Conservation (phyloP, 2,113 vertebrate genomes). For the Alouatta palliata region DNA sequence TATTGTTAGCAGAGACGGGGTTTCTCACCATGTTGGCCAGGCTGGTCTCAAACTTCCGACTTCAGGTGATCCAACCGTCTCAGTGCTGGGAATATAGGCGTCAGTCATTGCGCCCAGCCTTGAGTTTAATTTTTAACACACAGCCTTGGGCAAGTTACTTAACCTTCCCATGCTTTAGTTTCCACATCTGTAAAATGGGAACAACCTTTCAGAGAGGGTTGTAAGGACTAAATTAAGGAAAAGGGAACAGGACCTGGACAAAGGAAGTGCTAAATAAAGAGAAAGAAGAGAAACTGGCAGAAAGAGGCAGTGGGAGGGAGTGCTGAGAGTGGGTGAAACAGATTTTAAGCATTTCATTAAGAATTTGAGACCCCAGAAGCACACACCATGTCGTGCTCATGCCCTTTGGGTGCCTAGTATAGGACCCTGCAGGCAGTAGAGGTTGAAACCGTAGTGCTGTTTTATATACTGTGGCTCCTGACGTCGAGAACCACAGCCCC, state of each 20-base stretch:
- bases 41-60: no score
- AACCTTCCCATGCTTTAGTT: neutral
- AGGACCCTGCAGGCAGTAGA: neutral
- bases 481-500: neutral
- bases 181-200: neutral
- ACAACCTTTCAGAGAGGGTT: neutral
- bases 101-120: no score
- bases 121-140: neutral
- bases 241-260: neutral
- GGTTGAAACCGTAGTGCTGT: neutral
- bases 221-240: neutral
- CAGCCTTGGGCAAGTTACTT: neutral
- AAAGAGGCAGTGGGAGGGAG: neutral
- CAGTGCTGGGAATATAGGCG: no score
- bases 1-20: no score
- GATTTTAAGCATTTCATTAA: fast-evolving
- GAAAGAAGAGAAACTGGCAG: neutral
- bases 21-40: no score
- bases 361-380: neutral
- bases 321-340: neutral
- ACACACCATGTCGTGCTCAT: neutral
- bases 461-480: neutral
- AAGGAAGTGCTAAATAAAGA: neutral
- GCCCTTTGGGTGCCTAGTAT: no score
- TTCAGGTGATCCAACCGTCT: no score